Evolutionary conservation across 2,797 vertebrate genomes (phyloP), one percentile per base, ranked within the genome.

Genomic region (Rhinatrema bivittatum): DNA sequence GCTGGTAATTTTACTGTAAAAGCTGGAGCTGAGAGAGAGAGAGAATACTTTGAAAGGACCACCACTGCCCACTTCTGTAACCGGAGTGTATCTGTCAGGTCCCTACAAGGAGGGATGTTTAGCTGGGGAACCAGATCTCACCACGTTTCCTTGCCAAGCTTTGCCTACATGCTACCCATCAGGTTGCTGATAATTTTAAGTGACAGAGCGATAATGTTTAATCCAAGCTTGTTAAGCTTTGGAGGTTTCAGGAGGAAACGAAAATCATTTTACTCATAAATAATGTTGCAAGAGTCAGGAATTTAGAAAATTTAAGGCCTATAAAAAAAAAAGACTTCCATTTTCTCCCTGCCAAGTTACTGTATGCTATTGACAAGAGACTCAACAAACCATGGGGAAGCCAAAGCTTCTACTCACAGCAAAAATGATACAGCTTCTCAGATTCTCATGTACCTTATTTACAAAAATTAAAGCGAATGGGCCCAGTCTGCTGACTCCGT

Each of bases 1-100:
- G 83, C 78, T 70, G 74, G 65, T 72, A 73, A 79, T 79, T 78
- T 76, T 77, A 83, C 78, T 84, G 82, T 84, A 84, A 71, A 12
- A 68, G 57, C 63, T 42, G 60, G 77, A 74, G 78, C 70, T n/a
- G n/a, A n/a, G n/a, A n/a, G n/a, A 78, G 80, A 82, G 74, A 74
- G 65, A 63, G 57, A 26, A 0, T 49, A 66, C 73, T 79, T n/a
- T 77, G 79, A 85, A 83, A 80, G 68, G 85, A 78, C 84, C 87
- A 85, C 83, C 85, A 72, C 36, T 70, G 78, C 66, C 77, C 70
- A 76, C 72, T 77, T 72, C 76, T 80, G 81, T 70, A 73, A 85
- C 84, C 76, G 74, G 82, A 84, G 81, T 76, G 74, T 68, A 63
- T 62, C 82, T 71, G 76, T 84, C 78, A 74, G 53, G 77, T 76